Evolutionary conservation across 2,888 invertebrate genomes (phyloP).

Genomic region (Scaptomyza cyrtandrae): DNA sequence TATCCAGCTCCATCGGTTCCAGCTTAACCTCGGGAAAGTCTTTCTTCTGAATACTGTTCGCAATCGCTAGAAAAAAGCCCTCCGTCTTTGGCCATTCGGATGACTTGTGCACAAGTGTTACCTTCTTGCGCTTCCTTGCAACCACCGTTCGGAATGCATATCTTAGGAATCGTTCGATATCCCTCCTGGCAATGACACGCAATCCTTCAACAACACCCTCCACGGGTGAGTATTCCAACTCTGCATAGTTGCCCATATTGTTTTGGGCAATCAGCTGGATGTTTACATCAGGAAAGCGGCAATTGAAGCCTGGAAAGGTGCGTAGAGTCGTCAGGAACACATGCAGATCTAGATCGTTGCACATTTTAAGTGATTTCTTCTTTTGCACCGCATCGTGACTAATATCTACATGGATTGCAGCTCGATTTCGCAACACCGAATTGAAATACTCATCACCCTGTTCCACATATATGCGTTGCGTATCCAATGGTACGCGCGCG

Average conservation of each 20-base stretch:
- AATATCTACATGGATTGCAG: constrained; percentile 71
- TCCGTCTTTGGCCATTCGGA: constrained; percentile 73
- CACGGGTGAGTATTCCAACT: constrained; percentile 80
- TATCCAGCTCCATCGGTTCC: constrained; percentile 64
- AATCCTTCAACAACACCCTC: constrained; percentile 79
- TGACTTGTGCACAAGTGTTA: constrained; percentile 72
- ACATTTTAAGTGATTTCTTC: constrained; percentile 56
- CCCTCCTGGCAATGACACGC: constrained; percentile 50
- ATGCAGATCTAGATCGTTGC: constrained; percentile 66
- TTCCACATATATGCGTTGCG: constrained; percentile 60
- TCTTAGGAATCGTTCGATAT: constrained; percentile 55
- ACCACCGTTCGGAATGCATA: constrained; percentile 64
- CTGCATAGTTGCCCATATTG: constrained; percentile 73
- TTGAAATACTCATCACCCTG: constrained; percentile 58
- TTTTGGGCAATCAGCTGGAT: constrained; percentile 76
- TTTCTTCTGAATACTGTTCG: constrained; percentile 36
- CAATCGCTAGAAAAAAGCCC: constrained; percentile 59
- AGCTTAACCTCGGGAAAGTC: constrained; percentile 52
- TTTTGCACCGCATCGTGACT: constrained; percentile 60
- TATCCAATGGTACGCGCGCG: constrained; percentile 69
- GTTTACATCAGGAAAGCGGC: constrained; percentile 59
- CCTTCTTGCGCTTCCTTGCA: constrained; percentile 50
- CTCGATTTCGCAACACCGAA: constrained; percentile 74
- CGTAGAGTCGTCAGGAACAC: constrained; percentile 65
- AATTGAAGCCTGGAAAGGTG: constrained; percentile 71